Percentiles rank a stretch among this genome's conserved stretches.
Evolutionary conservation across 2,888 invertebrate species (phyloP).

Genomic region (Liodrosophila aerea): DNA sequence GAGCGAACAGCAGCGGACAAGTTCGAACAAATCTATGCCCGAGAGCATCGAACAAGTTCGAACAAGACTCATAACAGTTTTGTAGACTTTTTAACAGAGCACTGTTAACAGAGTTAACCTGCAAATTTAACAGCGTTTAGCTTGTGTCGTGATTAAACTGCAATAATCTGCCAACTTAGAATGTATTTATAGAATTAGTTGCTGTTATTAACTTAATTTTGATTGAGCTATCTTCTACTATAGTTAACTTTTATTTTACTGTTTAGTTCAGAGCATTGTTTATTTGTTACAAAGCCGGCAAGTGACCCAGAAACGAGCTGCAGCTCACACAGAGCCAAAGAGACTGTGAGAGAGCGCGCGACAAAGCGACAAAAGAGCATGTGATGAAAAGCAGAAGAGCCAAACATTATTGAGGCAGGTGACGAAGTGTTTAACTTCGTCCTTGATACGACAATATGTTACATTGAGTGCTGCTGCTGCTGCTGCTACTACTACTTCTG

Average conservation of each 20-base stretch:
- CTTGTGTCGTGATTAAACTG: too few relatives aligned
- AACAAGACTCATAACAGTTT: too few relatives aligned
- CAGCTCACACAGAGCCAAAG: slow-evolving; percentile 30
- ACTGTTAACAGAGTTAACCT: slow-evolving; percentile 2
- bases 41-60: too few relatives aligned
- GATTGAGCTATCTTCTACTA: too few relatives aligned
- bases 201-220: too few relatives aligned
- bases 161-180: too few relatives aligned
- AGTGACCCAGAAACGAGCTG: slow-evolving; percentile 53
- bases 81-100: slow-evolving; percentile 20
- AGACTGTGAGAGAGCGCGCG: slow-evolving; percentile 25
- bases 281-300: slow-evolving; percentile 17
- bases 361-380: slow-evolving; percentile 71
- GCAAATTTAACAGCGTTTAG: too few relatives aligned
- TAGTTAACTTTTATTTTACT: too few relatives aligned
- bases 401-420: slow-evolving; percentile 42
- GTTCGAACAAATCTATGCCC: neutral
- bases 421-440: slow-evolving; percentile 73
- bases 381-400: slow-evolving; percentile 22
- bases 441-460: slow-evolving; percentile 78
- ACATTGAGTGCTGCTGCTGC: slow-evolving; percentile 26
- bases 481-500: slow-evolving; percentile 29
- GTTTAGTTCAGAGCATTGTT: neutral
- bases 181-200: too few relatives aligned
- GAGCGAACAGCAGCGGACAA: too few relatives aligned